Evolutionary conservation across 2,888 invertebrate species (phyloP), one percentile per base, ranked within the genome.

Genomic region (Cephus runcator): DNA sequence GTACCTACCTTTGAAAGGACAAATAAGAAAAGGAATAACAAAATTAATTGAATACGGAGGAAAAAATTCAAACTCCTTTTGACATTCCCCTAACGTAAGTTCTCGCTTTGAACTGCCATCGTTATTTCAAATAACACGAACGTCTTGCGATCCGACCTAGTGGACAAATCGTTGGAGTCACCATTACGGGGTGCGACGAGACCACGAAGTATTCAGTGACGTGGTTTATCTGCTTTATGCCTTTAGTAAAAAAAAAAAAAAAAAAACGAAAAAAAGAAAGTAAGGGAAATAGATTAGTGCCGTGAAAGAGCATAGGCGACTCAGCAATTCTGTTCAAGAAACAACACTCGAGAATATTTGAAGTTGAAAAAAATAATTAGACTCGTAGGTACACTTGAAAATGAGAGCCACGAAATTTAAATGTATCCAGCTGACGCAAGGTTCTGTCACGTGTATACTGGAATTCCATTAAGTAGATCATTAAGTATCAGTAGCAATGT

Each of bases 101-200:
- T 40, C 36, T 71, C 36, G 69, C 34, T 56, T 56, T 56, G 78
- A 77, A 75, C 73, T 75, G 36, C 78, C 80, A 79, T 85, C 85
- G 84, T 85, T 85, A 86, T 86, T 86, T 83, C 80, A 81, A 85
- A 76, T 79, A 81, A 85, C 77, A 80, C 85, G 76, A 83, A 80
- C 86, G 81, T 56, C 23, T 56, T 56, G 56, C 56, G 23, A 56
- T 23, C 56, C 56, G 40, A 75, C 75, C 75, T 73, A 69, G 68
- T 74, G 69, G 79, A 77, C 77, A 80, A 80, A 82, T 80, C 76
- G 79, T 81, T 69, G 75, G 75, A 73, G 40, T 76, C 75, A 36
- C 81, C 76, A 78, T 82, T 75, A 77, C 33, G 69, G 2, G 30
- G 3, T 12, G n/a, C 31, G 1, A 12, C 69, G 40, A 23, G 69